Evolutionary conservation across 2,797 vertebrate species (phyloP), one percentile per base, ranked within the genome.

Genomic region (Acomys russatus): DNA sequence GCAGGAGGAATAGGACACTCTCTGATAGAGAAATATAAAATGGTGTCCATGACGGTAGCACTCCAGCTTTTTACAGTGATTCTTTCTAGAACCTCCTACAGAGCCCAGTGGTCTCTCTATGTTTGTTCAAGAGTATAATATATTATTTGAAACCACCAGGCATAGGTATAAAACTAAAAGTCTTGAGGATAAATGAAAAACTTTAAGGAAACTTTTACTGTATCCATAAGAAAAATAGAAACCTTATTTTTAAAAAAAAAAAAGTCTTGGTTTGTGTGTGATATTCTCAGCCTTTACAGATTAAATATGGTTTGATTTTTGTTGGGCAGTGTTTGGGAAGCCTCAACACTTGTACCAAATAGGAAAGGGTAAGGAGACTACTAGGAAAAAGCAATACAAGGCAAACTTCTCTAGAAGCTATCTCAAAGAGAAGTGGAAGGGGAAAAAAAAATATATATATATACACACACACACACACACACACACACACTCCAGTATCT

Each of bases 41-140:
- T 25, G 77, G 78, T 1, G 0, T 54, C 68, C 1, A 1, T 49
- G 22, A 70, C 11, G 17, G 15, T 6, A 3, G 59, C 30, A n/a
- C 35, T 25, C 23, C 8, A 76, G 56, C 49, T 63, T 56, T 1
- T 6, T 3, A 25, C n/a, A 30, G 4, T 30, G 28, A 63, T 77
- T 51, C 73, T 44, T 94, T 91, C 71, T 20, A 44, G 59, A 17
- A 51, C 35, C 74, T 59, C 54, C 92, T 70, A 87, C 35, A n/a
- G 73, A 83, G 15, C 68, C 84, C 28, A 61, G 4, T 61, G 88
- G 59, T 51, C 38, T 82, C 33, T 49, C 38, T 97, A 35, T 68
- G 20, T 78, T 84, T 56, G 89, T 94, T 97, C 96, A 66, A 95
- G 96, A 90, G 68, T 92, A 95, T 88, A 93, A 96, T 95, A 96